Conservation (phyloP, 2,113 vertebrate species). For the Kryptolebias marmoratus region DNA sequence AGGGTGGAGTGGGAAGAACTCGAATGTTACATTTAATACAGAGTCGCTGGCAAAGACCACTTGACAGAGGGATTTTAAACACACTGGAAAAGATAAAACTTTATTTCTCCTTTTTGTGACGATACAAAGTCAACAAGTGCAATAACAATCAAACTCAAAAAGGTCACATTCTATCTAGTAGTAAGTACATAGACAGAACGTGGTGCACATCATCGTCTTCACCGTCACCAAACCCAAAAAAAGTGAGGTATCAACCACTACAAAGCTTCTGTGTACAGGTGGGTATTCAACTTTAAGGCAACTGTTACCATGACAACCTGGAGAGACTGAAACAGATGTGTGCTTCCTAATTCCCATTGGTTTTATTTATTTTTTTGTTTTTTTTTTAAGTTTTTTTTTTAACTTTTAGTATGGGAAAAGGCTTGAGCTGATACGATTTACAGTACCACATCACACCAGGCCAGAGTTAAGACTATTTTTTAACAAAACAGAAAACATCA, state of each 20-base stretch:
- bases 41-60: constrained; percentile 25
- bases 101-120: constrained; percentile 81
- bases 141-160: constrained; percentile 77
- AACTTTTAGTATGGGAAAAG: constrained; percentile 27
- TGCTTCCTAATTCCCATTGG: constrained; percentile 32
- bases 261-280: constrained; percentile 78
- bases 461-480: constrained; percentile 60
- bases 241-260: constrained; percentile 77
- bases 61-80: constrained; percentile 70
- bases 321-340: constrained; percentile 64
- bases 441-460: constrained; percentile 68
- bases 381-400: background rate
- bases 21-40: too few species aligned
- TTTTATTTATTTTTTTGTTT: background rate
- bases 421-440: constrained; percentile 63
- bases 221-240: constrained; percentile 69
- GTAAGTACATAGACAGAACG: constrained; percentile 74
- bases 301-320: constrained; percentile 78
- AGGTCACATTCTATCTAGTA: constrained; percentile 74
- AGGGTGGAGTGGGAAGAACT: too few species aligned
- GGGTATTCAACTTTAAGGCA: constrained; percentile 81
- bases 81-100: constrained; percentile 82
- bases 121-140: constrained; percentile 84
- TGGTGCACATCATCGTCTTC: constrained; percentile 54
- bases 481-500: constrained; percentile 68